Base-by-base conservation (phyloP, 2,888 invertebrate species). In the Linyphia triangularis region DNA sequence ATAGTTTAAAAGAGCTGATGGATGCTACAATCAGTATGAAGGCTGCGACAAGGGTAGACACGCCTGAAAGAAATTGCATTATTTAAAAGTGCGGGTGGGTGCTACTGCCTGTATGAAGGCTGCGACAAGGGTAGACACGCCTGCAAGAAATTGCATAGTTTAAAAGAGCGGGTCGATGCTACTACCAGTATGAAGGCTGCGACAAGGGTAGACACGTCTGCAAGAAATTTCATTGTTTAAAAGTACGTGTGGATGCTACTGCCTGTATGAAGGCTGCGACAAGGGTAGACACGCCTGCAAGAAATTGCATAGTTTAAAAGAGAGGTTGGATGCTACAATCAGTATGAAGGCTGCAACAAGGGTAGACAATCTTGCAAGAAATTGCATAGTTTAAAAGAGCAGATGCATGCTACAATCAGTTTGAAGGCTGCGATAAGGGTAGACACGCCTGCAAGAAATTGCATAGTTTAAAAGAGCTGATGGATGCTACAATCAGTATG, bases 31-130 rank as follows among this genome's bases (percentile, higher is more conserved):
- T 82, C 6, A 91, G 40, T 2, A 91, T 77, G 59, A 91, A 30
- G 7, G 91, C 90, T 77, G 88, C 90, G 30, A 89, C 13, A n/a
- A 91, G 65, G 10, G 89, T 88, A 89, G 78, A 83, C 82, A 91
- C 28, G 88, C 77, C 89, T 89, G 30, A 5, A 30, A 63, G n/a
- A 3, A 24, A 2, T 24, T 0, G 1, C 13, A 22, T 13, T 63
- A 13, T 51, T 7, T 51, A 51, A 51, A 51, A 40, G 13, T 10
- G 13, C 13, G 9, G 6, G 59, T n/a, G n/a, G n/a, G n/a, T n/a
- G n/a, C n/a, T n/a, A n/a, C n/a, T n/a, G n/a, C n/a, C n/a, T n/a
- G n/a, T n/a, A n/a, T n/a, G n/a, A n/a, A n/a, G n/a, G n/a, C n/a
- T n/a, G n/a, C n/a, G n/a, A n/a, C n/a, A n/a, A n/a, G n/a, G n/a